These are phyloP conservation scores for Manacus vitellinus DNA, from an alignment of 2,113 vertebrate genomes.

Conservation along the genomic window DNA sequence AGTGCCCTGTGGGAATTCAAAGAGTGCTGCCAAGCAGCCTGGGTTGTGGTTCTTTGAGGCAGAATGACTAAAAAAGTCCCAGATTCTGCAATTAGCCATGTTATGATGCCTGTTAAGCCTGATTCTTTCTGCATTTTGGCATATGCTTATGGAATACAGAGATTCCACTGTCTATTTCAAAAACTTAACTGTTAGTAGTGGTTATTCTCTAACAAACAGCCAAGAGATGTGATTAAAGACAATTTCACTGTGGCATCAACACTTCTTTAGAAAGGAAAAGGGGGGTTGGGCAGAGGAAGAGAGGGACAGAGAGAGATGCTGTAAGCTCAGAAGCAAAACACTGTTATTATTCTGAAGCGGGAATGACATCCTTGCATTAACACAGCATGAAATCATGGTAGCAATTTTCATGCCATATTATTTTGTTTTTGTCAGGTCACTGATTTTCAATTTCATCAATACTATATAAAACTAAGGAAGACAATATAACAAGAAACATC, in stretches of 20 bases:
- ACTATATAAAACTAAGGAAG: constrained; percentile 49
- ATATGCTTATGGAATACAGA: not conserved
- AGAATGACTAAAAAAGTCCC: not conserved
- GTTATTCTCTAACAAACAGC: not conserved
- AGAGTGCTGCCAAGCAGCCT: not conserved
- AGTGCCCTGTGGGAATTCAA: not conserved
- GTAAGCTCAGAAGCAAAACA: constrained; percentile 41
- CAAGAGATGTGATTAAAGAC: not conserved
- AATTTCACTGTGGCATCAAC: not conserved
- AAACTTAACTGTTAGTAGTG: not conserved
- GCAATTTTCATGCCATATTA: constrained; percentile 69
- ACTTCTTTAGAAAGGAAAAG: not conserved
- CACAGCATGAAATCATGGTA: constrained; percentile 68
- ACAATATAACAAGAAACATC: constrained; percentile 54
- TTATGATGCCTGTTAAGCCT: not conserved
- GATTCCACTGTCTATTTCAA: not conserved
- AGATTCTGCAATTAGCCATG: not conserved
- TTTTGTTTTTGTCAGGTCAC: constrained; percentile 72
- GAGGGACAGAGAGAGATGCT: not conserved
- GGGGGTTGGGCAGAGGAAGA: not conserved
- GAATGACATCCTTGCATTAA: constrained; percentile 68
- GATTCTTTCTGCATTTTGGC: not conserved
- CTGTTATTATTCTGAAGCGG: constrained; percentile 60
- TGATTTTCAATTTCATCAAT: constrained; percentile 72
- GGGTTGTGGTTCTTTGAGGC: not conserved